Conservation (phyloP, 2,113 vertebrate genomes). For the Chlorocebus sabaeus region DNA sequence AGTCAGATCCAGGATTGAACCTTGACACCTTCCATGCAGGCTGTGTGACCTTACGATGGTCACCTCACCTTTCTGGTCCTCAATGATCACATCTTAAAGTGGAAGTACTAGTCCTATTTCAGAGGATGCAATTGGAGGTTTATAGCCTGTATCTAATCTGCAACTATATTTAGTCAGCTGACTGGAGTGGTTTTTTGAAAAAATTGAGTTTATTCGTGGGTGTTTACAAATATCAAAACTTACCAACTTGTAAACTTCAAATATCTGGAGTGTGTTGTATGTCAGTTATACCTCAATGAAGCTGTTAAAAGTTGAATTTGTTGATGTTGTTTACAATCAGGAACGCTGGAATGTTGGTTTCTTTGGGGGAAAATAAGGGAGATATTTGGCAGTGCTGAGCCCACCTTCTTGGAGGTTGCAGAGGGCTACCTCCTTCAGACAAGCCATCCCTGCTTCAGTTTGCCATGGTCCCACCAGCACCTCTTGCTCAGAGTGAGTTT, state of each 20-base stretch:
- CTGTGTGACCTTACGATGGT: background rate
- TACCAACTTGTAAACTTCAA: background rate
- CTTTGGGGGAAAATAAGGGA: background rate
- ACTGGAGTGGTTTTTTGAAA: background rate
- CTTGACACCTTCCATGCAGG: background rate
- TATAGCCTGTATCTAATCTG: background rate
- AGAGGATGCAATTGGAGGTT: background rate
- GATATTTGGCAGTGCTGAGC: background rate
- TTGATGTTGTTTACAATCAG: background rate
- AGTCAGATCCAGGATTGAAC: background rate
- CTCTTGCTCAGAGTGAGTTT: background rate
- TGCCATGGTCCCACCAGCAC: accelerated
- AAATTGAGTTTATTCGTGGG: background rate
- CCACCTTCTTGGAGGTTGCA: background rate
- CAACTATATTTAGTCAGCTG: background rate
- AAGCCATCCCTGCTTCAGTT: background rate
- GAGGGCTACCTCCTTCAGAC: background rate
- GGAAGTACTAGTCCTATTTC: background rate
- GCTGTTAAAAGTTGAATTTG: background rate
- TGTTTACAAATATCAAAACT: background rate
- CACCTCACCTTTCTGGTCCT: background rate
- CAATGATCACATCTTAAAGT: background rate
- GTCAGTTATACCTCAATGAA: background rate
- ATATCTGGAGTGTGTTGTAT: background rate
- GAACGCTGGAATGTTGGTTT: background rate